Evolutionary conservation across 1,140 invertebrate genomes (phyloP), one percentile per base, ranked within the genome.

Genomic region (Formica selysi): DNA sequence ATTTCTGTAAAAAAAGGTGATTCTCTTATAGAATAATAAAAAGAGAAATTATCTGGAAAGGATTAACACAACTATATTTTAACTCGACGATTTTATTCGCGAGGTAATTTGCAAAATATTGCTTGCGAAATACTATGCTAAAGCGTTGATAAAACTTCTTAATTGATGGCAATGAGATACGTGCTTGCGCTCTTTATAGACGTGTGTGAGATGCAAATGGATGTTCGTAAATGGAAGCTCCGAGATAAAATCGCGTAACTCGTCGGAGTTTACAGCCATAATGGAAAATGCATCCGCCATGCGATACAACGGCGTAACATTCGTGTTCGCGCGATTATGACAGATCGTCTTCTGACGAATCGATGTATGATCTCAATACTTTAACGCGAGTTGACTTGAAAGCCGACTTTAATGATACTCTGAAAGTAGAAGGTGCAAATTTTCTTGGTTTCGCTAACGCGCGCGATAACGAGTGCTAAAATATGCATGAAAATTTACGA

Each of bases 161-260:
- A 68, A 80, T 80, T 68, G 29, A 80, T 80, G 32, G 41, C 64
- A 51, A 54, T 11, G 41, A 26, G 64, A 76, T 68, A 54, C 44
- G 32, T 76, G 38, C 73, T 41, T 29, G 57, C 22, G 32, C n/a
- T 51, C 48, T 54, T 70, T 38, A 80, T 41, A 80, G 32, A 54
- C 64, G 13, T 8, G 44, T 38, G 44, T 80, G 44, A 68, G 44
- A 80, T 80, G 64, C 64, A 80, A 80, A 80, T 68, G 44, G 44
- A 26, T 10, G 76, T 70, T 41, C n/a, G 32, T 57, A 80, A 80
- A 70, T 57, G n/a, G 64, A 41, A 41, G 6, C 4, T 16, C 5
- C 41, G 48, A 51, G 32, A 32, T 68, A 70, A 80, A 70, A 80
- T 80, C 64, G 44, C 76, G n/a, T 26, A 68, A 67, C 62, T 67